A percentile compares a stretch with the other conserved stretches of the same genome.
Conservation (phyloP, 2,888 invertebrate species). For the Pammene fasciana region DNA sequence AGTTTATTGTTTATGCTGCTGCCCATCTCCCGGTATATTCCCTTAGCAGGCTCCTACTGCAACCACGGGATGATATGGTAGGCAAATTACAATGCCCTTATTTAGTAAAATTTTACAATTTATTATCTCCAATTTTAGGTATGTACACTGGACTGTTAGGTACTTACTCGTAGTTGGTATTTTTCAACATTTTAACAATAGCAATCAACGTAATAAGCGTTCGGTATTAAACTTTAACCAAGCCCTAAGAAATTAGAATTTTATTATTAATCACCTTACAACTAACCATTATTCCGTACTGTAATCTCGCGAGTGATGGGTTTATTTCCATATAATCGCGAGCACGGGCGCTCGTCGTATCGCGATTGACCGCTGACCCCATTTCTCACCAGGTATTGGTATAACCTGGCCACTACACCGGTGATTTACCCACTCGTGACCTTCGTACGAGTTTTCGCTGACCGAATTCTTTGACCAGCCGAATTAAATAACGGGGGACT, state of each 20-base stretch:
- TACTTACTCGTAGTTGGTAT: no score
- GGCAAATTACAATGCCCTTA: no score
- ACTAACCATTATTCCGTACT: conserved; percentile 23
- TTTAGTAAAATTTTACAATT: no score
- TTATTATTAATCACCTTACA: conserved; percentile 21
- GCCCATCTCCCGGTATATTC: no score
- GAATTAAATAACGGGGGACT: conserved; percentile 5
- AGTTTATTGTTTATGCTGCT: no score
- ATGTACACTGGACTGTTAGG: no score
- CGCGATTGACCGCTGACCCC: conserved; percentile 79
- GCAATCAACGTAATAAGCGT: no score
- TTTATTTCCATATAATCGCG: conserved; percentile 76
- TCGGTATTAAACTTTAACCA: neutral
- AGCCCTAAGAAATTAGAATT: conserved; percentile 16
- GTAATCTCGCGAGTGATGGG: conserved; percentile 53
- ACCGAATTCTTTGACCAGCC: conserved; percentile 48
- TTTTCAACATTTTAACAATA: no score
- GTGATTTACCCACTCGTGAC: conserved; percentile 49
- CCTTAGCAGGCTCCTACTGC: no score
- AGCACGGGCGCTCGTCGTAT: conserved; percentile 64
- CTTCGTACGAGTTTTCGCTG: conserved; percentile 56
- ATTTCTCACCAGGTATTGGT: conserved; percentile 55
- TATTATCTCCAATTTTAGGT: no score
- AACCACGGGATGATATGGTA: no score
- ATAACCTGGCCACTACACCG: conserved; percentile 48